Conservation (phyloP, 2,113 vertebrate genomes). For the Tapirus terrestris region DNA sequence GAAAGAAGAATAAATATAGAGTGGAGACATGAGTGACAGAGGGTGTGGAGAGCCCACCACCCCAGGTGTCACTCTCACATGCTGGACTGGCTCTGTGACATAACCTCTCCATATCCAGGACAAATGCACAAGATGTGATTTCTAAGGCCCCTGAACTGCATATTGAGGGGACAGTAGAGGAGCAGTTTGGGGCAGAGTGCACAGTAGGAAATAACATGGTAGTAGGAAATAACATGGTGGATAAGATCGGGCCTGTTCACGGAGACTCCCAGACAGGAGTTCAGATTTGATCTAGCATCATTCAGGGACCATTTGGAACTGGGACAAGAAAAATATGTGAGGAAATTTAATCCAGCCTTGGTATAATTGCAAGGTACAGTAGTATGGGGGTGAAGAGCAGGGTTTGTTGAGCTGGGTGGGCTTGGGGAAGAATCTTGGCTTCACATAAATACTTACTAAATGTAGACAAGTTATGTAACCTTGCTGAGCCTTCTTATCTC, state of each 20-base stretch:
- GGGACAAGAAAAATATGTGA: background rate
- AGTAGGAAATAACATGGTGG: background rate
- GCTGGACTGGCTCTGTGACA: background rate
- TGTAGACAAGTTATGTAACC: background rate
- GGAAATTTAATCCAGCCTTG: background rate
- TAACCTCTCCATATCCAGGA: background rate
- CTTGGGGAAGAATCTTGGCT: background rate
- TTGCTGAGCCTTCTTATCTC: background rate
- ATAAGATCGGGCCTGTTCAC: background rate
- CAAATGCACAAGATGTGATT: background rate
- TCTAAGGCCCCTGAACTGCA: background rate
- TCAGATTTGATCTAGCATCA: background rate
- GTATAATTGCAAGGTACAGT: background rate
- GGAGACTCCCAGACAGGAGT: background rate
- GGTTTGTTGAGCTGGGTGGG: background rate
- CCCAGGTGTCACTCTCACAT: accelerated
- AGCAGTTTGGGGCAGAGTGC: background rate
- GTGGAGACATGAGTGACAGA: background rate
- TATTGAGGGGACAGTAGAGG: background rate
- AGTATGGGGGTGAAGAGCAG: background rate
- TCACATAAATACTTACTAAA: background rate
- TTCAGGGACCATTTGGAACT: background rate
- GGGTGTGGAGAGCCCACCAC: background rate
- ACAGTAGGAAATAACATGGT: background rate
- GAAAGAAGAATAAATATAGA: background rate